phyloP scores from a whole-genome alignment of 2,113 vertebrate genomes.

The Micronycteris hirsuta region DNA sequence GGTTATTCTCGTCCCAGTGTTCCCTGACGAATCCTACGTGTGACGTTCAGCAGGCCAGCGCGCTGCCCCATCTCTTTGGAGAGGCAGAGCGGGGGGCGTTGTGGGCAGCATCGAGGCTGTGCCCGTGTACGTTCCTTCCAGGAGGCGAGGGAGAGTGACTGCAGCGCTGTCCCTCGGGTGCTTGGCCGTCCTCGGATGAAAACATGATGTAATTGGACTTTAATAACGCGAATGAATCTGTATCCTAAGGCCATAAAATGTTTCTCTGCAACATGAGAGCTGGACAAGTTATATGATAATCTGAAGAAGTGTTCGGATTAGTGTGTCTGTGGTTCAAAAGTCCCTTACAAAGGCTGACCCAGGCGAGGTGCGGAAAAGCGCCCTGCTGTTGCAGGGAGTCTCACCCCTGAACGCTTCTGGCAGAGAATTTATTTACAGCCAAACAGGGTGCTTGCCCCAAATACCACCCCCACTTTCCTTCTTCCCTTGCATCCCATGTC shows the following conservation, averaged over 20 bases:
- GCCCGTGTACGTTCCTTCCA: conserved; percentile 21
- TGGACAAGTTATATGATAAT: conserved; percentile 49
- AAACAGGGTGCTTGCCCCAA: neutral
- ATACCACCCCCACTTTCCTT: neutral
- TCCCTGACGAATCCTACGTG: neutral
- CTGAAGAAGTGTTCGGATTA: conserved; percentile 36
- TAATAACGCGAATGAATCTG: conserved; percentile 62
- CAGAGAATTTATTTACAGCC: neutral
- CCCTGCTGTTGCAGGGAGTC: neutral
- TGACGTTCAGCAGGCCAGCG: neutral
- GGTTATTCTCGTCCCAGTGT: neutral
- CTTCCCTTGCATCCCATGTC: neutral
- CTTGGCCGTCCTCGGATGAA: conserved; percentile 59
- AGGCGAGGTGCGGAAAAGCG: neutral
- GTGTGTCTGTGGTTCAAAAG: conserved; percentile 16
- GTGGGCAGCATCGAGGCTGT: neutral
- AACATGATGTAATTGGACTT: conserved; percentile 68
- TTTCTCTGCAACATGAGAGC: conserved; percentile 50
- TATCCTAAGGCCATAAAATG: conserved; percentile 53
- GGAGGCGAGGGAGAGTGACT: neutral
- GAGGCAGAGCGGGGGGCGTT: neutral
- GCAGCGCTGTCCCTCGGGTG: neutral
- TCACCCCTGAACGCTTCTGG: neutral
- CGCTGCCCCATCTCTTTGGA: neutral
- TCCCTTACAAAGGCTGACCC: conserved; percentile 14